phyloP scores from a whole-genome alignment of 2,888 invertebrate species.

The Parnassius mnemosyne region DNA sequence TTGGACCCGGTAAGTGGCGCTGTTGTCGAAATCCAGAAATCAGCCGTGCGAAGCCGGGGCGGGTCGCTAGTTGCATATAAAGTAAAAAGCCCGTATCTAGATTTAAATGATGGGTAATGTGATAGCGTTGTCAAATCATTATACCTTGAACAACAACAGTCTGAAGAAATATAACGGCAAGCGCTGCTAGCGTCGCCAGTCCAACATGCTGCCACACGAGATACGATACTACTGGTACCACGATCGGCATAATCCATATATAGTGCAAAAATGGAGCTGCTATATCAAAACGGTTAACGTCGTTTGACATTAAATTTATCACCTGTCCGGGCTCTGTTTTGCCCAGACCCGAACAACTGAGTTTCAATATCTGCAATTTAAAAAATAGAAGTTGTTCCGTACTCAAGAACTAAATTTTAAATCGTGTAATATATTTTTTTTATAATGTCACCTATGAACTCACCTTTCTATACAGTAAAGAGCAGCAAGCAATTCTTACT shows the following conservation, averaged over 20 bases:
- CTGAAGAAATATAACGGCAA: constrained; percentile 76
- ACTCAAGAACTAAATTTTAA: background rate
- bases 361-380: constrained; percentile 61
- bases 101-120: too few relatives aligned
- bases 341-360: constrained; percentile 80
- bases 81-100: too few relatives aligned
- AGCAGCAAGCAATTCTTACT: constrained; percentile 87
- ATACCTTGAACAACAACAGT: constrained; percentile 81
- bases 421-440: background rate
- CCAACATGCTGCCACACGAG: constrained; percentile 69
- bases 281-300: constrained; percentile 90
- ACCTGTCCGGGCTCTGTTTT: constrained; percentile 87
- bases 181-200: constrained; percentile 65
- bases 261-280: constrained; percentile 86
- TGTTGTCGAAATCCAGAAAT: too few relatives aligned
- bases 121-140: too few relatives aligned
- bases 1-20: too few relatives aligned
- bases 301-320: constrained; percentile 91
- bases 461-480: constrained; percentile 92
- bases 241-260: constrained; percentile 90
- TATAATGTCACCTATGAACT: constrained; percentile 20
- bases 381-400: background rate
- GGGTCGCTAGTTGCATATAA: too few relatives aligned
- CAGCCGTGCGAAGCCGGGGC: too few relatives aligned
- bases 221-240: constrained; percentile 80